Base-by-base conservation (phyloP, 1,140 invertebrate species). In the Drosophila sproati region DNA sequence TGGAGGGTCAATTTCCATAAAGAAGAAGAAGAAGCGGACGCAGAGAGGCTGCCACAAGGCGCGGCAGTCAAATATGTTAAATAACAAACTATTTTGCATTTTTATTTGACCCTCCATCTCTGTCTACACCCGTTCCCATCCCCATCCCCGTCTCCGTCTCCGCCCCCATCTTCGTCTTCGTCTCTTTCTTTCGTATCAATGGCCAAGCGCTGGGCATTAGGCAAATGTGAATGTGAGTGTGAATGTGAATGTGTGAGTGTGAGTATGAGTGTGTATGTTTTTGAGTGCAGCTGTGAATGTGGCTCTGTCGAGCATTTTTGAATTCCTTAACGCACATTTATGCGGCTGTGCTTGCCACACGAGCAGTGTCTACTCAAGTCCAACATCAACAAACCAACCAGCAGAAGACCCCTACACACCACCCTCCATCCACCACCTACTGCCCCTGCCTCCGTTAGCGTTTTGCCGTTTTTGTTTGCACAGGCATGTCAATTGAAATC, bases 71-170 rank as follows among this genome's bases (percentile, higher is more conserved):
- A 88, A 88, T 89, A 88, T 88, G 83, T 80, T 88, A 89, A 89
- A 88, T 89, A 89, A 88, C 71, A 83, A 88, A 88, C 83, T 88
- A 88, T 88, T 88, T 88, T 89, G 80, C 83, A 88, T 88, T 85
- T 88, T 89, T 88, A 83, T 88, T 83, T 28, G 5, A 43, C 39
- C 55, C 57, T 60, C 52, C 28, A 20, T 39, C 43, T 51, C 43
- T 54, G 48, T 41, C 64, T 20, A 8, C 37, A 8, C 7, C 29
- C n/a, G 6, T 20, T 6, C 37, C 64, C 39, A 41, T 37, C 29
- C 39, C 48, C 20, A 1, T 20, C 20, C 20, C 20, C 20, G 20
- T 2, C 20, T 0, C 20, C 20, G 20, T 20, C 20, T 20, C 20
- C 20, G 20, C 1, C 20, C 20, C 20, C 20, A 0, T 31, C 4